Evolutionary conservation across 2,797 vertebrate species (phyloP).

Genomic region (Sebastes dallii): DNA sequence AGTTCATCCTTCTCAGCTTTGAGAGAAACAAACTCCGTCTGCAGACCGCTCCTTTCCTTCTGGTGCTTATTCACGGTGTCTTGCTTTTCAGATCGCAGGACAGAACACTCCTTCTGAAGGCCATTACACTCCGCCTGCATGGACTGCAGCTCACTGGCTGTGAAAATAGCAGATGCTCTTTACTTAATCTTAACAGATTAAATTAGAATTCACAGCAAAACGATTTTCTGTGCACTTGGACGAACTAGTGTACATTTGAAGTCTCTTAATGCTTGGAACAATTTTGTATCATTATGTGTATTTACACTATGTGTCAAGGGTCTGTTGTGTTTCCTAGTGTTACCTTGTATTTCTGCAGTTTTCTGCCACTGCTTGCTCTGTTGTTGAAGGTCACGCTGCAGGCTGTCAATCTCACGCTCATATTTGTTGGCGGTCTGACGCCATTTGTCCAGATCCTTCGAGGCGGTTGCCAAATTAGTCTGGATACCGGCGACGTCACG

Average conservation of each 20-base stretch:
- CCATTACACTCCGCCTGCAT: slow-evolving; percentile 86
- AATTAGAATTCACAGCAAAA: neutral
- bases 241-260: neutral
- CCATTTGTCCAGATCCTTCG: slow-evolving; percentile 91
- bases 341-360: slow-evolving; percentile 90
- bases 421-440: slow-evolving; percentile 88
- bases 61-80: slow-evolving; percentile 87
- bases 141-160: slow-evolving; percentile 90
- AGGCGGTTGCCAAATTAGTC: slow-evolving; percentile 85
- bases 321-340: neutral
- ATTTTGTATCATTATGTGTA: neutral
- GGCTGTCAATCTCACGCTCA: slow-evolving; percentile 86
- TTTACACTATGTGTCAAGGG: too few relatives aligned
- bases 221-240: neutral
- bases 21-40: slow-evolving; percentile 86
- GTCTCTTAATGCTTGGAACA: neutral
- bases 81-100: slow-evolving; percentile 83
- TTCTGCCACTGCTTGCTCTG: slow-evolving; percentile 91
- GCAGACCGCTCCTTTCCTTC: slow-evolving; percentile 87
- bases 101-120: slow-evolving; percentile 79
- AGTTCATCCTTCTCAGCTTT: slow-evolving; percentile 85
- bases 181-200: slow-evolving; percentile 18
- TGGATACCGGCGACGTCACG: slow-evolving; percentile 85
- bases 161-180: slow-evolving; percentile 31
- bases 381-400: slow-evolving; percentile 89